These are phyloP conservation scores for Melipona beecheii DNA, from an alignment of 2,888 invertebrate genomes.

Conservation along the genomic window DNA sequence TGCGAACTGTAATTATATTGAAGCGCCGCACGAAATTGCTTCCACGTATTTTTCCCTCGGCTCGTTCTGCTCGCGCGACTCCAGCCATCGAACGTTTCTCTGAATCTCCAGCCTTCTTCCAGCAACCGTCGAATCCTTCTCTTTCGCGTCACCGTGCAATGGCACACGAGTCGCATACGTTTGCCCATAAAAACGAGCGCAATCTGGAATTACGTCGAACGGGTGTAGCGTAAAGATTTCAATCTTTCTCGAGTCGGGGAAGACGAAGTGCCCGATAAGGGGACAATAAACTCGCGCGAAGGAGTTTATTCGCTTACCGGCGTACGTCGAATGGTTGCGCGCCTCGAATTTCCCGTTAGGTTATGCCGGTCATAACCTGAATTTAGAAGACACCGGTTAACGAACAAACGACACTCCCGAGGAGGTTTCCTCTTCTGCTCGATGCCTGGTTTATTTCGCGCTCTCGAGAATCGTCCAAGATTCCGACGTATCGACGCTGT, in stretches of 20 bases:
- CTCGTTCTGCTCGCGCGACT: constrained; percentile 9
- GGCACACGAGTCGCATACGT: not conserved
- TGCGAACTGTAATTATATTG: constrained; percentile 75
- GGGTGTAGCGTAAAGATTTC: constrained; percentile 27
- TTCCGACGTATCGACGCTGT: not conserved
- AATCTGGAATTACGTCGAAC: constrained; percentile 12
- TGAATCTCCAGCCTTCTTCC: not conserved
- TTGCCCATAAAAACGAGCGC: not conserved
- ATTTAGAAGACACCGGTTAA: constrained; percentile 60
- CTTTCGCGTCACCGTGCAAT: too few relatives aligned
- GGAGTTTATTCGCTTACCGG: not conserved
- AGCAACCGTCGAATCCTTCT: not conserved
- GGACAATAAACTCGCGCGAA: constrained; percentile 32
- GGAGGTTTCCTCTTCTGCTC: constrained; percentile 11
- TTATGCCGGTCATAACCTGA: constrained; percentile 60
- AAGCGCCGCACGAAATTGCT: constrained; percentile 74
- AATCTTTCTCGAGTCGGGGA: not conserved
- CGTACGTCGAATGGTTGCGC: not conserved
- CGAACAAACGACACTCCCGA: constrained; percentile 63
- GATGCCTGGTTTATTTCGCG: constrained; percentile 9
- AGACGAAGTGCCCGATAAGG: constrained; percentile 11
- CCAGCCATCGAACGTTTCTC: not conserved
- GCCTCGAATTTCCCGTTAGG: constrained; percentile 58
- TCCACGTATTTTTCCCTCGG: constrained; percentile 59
- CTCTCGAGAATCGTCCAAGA: constrained; percentile 31